Evolutionary conservation across 1,140 invertebrate genomes (phyloP).

Genomic region (Drosophila pruinosa): DNA sequence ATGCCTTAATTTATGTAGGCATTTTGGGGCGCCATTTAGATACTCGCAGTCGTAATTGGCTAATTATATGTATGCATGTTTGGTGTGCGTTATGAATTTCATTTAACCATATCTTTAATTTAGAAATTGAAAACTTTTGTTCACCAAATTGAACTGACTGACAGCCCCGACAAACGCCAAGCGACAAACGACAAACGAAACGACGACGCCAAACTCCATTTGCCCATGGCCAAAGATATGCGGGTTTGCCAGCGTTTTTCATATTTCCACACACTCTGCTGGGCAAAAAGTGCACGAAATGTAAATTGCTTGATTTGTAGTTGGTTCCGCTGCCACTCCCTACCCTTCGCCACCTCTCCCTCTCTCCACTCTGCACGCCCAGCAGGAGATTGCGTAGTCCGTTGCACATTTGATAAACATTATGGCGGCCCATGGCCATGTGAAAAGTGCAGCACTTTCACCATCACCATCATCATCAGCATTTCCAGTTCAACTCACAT

Average conservation of each 20-base stretch:
- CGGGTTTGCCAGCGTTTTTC: slow-evolving; percentile 51
- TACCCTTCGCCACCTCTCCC: neutral
- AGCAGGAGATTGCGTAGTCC: slow-evolving; percentile 2
- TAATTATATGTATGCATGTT: slow-evolving; percentile 56
- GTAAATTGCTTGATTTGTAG: slow-evolving; percentile 73
- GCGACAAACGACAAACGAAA: neutral
- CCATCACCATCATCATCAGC: slow-evolving; percentile 27
- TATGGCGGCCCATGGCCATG: slow-evolving; percentile 67
- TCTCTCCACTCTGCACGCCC: neutral
- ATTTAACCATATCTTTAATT: slow-evolving; percentile 76
- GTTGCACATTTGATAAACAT: slow-evolving; percentile 62
- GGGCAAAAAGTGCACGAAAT: slow-evolving; percentile 60
- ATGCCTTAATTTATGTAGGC: slow-evolving; percentile 11
- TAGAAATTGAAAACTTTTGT: slow-evolving; percentile 70
- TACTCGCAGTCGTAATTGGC: slow-evolving; percentile 54
- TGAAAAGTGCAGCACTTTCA: slow-evolving; percentile 74
- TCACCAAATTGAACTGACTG: slow-evolving; percentile 33
- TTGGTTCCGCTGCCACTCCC: neutral
- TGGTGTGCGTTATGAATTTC: slow-evolving; percentile 61
- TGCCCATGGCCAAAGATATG: slow-evolving; percentile 30
- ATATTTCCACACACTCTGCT: slow-evolving; percentile 33
- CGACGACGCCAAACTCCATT: neutral
- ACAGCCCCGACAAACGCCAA: slow-evolving; percentile 18
- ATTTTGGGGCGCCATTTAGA: slow-evolving; percentile 24
- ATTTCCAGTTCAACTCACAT: slow-evolving; percentile 47